These are phyloP conservation scores for Sussaba pulchella DNA, from an alignment of 2,888 invertebrate species.

Conservation along the genomic window DNA sequence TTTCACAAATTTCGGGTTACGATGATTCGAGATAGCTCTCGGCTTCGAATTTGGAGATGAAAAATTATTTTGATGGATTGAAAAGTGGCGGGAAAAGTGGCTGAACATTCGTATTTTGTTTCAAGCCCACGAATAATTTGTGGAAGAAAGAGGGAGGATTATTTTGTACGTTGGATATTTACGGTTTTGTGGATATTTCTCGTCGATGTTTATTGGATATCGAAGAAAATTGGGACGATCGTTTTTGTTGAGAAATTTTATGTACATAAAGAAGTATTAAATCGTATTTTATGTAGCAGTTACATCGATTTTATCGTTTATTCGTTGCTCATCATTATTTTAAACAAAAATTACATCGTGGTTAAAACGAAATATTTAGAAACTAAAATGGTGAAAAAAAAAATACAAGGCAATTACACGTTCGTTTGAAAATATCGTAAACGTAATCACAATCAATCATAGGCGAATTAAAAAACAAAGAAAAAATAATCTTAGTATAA, in stretches of 20 bases:
- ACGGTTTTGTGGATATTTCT: slow-evolving; percentile 22
- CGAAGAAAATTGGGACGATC: slow-evolving; percentile 37
- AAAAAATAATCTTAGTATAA: no score
- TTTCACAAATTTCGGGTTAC: slow-evolving; percentile 44
- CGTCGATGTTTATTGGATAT: slow-evolving; percentile 31
- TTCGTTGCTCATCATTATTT: neutral
- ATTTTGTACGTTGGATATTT: neutral
- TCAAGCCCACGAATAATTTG: neutral
- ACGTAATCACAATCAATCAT: no score
- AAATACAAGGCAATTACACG: no score
- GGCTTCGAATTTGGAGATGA: neutral
- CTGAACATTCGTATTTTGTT: neutral
- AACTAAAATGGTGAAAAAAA: no score
- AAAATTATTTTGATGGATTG: neutral
- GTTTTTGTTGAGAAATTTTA: slow-evolving; percentile 49
- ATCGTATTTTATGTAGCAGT: slow-evolving; percentile 39
- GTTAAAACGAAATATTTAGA: no score
- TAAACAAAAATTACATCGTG: no score
- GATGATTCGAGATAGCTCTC: slow-evolving; percentile 31
- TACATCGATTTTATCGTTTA: neutral
- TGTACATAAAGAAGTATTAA: slow-evolving; percentile 52
- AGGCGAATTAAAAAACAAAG: no score
- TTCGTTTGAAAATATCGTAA: no score
- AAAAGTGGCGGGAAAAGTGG: neutral
- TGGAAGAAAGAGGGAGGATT: neutral